Conservation (phyloP, 2,888 invertebrate species). For the Erebia epiphron region DNA sequence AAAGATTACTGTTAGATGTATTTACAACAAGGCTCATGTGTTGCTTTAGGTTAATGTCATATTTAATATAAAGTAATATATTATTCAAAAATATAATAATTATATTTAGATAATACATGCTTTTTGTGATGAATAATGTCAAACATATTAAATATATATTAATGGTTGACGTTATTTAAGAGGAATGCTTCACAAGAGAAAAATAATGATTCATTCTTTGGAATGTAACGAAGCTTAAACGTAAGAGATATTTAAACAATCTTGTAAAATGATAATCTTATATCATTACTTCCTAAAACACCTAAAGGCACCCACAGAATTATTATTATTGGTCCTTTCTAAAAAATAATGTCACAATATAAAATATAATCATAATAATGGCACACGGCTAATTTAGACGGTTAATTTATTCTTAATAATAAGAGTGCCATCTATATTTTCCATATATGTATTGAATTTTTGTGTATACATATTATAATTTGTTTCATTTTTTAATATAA, state of each 20-base stretch:
- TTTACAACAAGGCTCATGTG: conserved; percentile 70
- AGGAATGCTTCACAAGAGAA: conserved; percentile 71
- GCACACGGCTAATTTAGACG: conserved; percentile 52
- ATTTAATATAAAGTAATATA: conserved; percentile 2
- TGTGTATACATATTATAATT: conserved; percentile 27
- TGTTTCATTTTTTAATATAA: conserved; percentile 46
- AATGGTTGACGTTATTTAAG: conserved; percentile 47
- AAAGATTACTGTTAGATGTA: conserved; percentile 46
- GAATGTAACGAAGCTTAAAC: conserved; percentile 76
- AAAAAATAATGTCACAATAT: conserved; percentile 56
- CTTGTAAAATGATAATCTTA: conserved; percentile 50
- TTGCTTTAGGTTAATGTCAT: conserved; percentile 56
- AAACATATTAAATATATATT: neutral
- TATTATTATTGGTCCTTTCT: conserved; percentile 67
- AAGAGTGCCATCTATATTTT: conserved; percentile 47
- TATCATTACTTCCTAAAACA: conserved; percentile 58
- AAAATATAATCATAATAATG: conserved; percentile 52
- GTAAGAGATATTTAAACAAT: conserved; percentile 42
- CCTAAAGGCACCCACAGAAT: conserved; percentile 68
- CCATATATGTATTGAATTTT: conserved; percentile 43
- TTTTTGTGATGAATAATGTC: conserved; percentile 15
- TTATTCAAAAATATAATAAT: conserved; percentile 3
- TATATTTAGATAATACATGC: neutral
- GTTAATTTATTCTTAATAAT: conserved; percentile 18
- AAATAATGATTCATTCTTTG: conserved; percentile 71